A percentile compares a stretch with the other conserved stretches of the same genome.
phyloP scores from a whole-genome alignment of 1,140 invertebrate species.

The Vanessa atalanta region DNA sequence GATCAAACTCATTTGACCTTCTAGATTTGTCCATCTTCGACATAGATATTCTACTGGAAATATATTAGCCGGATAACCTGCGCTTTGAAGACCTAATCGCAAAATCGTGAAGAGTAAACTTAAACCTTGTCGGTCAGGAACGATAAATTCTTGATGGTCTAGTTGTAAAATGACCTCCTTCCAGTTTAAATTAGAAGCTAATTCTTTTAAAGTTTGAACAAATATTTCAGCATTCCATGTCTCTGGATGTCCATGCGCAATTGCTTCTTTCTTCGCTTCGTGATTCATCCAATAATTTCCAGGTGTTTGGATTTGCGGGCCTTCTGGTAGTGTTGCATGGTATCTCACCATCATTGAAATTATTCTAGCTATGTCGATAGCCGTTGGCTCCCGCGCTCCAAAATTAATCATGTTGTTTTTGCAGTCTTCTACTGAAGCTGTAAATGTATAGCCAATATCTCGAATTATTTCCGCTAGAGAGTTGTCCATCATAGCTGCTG shows the following conservation, averaged over 20 bases:
- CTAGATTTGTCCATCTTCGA: slow-evolving; percentile 94
- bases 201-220: slow-evolving; percentile 93
- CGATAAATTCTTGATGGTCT: slow-evolving; percentile 93
- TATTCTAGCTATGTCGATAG: slow-evolving; percentile 91
- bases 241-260: slow-evolving; percentile 56
- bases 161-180: slow-evolving; percentile 94
- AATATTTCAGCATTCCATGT: slow-evolving; percentile 97
- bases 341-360: slow-evolving; percentile 93
- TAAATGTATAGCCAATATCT: slow-evolving; percentile 95
- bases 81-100: slow-evolving; percentile 88
- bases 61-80: slow-evolving; percentile 85
- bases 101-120: slow-evolving; percentile 90
- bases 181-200: slow-evolving; percentile 93
- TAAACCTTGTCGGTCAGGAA: slow-evolving; percentile 93
- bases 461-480: slow-evolving; percentile 91
- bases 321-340: slow-evolving; percentile 86
- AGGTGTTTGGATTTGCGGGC: slow-evolving; percentile 84
- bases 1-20: slow-evolving; percentile 95
- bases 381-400: slow-evolving; percentile 86
- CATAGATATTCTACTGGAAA: slow-evolving; percentile 96
- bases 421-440: slow-evolving; percentile 93
- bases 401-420: slow-evolving; percentile 90
- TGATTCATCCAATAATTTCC: slow-evolving; percentile 82
- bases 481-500: slow-evolving; percentile 85
- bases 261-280: slow-evolving; percentile 77